Base-by-base conservation (phyloP, 1,140 invertebrate genomes). In the Bombus sibiricus region DNA sequence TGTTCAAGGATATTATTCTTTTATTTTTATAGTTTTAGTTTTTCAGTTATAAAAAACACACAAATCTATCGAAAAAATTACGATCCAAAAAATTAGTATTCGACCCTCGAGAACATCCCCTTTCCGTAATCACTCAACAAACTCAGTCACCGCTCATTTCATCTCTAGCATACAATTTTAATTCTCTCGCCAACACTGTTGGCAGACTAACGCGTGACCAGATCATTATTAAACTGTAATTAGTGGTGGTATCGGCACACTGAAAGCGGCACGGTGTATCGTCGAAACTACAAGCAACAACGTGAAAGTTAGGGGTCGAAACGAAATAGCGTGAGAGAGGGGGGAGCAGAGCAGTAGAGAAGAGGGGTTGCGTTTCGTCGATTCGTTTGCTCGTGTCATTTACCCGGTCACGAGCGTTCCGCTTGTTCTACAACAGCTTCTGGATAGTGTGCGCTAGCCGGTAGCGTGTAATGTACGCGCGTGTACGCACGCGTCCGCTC, bases 371-470 rank as follows among this genome's bases (percentile, higher is more conserved):
- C 66, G 43, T 78, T 72, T 59, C 75, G 72, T 74, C 47, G 64
- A 78, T 53, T 53, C 53, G n/a, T n/a, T 76, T 57, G 74, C n/a
- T 57, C 74, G 74, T 76, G 74, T 76, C 74, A 76, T 76, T 76
- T 76, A 76, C 74, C 8, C 75, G 57, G 10, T 77, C 57, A 37
- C 75, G 69, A 68, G 74, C 43, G 37, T 78, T 84, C 76, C 68
- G 62, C 43, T 81, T 68, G 77, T 89, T 87, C 80, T 64, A 66
- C 76, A 80, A 43, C 80, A 69, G 82, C 66, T 89, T 68, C 75
- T 66, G 66, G 53, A 32, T 64, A 32, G 73, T 68, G 22, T 39
- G 10, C 9, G 34, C 41, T 32, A 68, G 68, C 83, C 8, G 13
- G 62, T 68, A 37, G 18, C 39, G 53, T 34, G 80, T 79, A 84